Evolutionary conservation across 2,113 vertebrate species (phyloP).

Genomic region (Nannobrachium achirus): DNA sequence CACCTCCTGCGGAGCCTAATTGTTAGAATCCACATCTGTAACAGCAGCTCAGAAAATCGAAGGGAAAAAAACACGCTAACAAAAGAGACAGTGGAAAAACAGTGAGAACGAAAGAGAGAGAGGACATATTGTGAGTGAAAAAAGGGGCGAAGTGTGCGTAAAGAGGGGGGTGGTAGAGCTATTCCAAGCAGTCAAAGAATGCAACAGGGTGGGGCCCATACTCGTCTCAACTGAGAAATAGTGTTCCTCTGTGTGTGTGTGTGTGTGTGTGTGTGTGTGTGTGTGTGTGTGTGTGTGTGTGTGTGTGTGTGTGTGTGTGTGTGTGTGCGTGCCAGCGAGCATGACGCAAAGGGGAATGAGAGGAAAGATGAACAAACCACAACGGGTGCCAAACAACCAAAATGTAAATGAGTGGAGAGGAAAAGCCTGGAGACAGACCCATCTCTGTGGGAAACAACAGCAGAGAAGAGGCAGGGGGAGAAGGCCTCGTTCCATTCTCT

Average conservation of each 20-base stretch:
- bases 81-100: conserved; percentile 6
- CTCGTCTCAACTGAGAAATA: conserved; percentile 34
- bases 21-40: conserved; percentile 3
- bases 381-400: conserved; percentile 19
- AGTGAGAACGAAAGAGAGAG: conserved; percentile 5
- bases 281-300: conserved; percentile 15
- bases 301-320: neutral
- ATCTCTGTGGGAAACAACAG: conserved; percentile 27
- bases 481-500: conserved; percentile 35
- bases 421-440: conserved; percentile 28
- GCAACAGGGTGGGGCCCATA: conserved; percentile 59
- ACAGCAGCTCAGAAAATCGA: conserved; percentile 7
- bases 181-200: conserved; percentile 74
- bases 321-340: neutral
- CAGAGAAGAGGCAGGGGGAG: conserved; percentile 10
- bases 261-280: conserved; percentile 9
- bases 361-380: conserved; percentile 25
- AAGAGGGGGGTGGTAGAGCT: conserved; percentile 32
- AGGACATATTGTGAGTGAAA: conserved; percentile 4
- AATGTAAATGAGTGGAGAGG: conserved; percentile 51
- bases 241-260: neutral
- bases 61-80: neutral
- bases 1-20: conserved; percentile 18
- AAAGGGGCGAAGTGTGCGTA: neutral
- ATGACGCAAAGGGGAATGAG: neutral